Evolutionary conservation across 1,140 invertebrate genomes (phyloP).

Genomic region (Himalopsyche phryganea): DNA sequence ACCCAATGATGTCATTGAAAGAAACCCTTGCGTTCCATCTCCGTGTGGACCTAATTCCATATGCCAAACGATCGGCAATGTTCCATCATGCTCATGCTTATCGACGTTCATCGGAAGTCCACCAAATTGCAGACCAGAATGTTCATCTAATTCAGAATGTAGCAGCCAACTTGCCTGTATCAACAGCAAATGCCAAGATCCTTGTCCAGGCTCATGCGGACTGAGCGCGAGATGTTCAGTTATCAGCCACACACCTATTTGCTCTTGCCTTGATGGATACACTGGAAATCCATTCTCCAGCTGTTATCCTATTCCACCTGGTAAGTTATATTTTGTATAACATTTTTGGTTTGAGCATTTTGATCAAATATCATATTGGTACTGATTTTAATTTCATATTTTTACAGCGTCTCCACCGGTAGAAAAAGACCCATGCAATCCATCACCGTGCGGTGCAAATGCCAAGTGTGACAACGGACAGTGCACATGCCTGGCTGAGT

Average conservation of each 20-base stretch:
- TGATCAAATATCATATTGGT: too few relatives aligned
- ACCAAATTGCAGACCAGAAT: conserved; percentile 66
- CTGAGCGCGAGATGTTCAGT: conserved; percentile 57
- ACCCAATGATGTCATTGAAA: conserved; percentile 36
- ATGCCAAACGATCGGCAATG: conserved; percentile 56
- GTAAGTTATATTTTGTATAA: conserved; percentile 8
- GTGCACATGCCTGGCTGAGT: conserved; percentile 74
- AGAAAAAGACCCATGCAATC: conserved; percentile 54
- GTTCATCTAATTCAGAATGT: conserved; percentile 67
- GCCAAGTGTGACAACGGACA: conserved; percentile 71
- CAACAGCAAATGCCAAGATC: conserved; percentile 63
- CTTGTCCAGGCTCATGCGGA: conserved; percentile 70
- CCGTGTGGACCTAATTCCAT: conserved; percentile 65
- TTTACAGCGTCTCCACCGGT: conserved; percentile 42
- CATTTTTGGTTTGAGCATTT: too few relatives aligned
- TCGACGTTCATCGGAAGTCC: conserved; percentile 57
- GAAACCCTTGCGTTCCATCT: conserved; percentile 59
- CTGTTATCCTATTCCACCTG: conserved; percentile 46
- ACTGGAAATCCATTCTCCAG: conserved; percentile 64
- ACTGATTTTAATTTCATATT: too few relatives aligned
- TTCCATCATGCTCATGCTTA: conserved; percentile 61
- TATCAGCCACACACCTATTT: conserved; percentile 61
- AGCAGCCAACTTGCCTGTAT: conserved; percentile 60
- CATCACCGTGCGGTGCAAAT: conserved; percentile 66
- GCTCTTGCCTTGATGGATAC: conserved; percentile 59